A percentile compares a stretch with the other conserved stretches of the same genome.
Conservation (phyloP, 2,888 invertebrate species). For the Pheosia gnoma region DNA sequence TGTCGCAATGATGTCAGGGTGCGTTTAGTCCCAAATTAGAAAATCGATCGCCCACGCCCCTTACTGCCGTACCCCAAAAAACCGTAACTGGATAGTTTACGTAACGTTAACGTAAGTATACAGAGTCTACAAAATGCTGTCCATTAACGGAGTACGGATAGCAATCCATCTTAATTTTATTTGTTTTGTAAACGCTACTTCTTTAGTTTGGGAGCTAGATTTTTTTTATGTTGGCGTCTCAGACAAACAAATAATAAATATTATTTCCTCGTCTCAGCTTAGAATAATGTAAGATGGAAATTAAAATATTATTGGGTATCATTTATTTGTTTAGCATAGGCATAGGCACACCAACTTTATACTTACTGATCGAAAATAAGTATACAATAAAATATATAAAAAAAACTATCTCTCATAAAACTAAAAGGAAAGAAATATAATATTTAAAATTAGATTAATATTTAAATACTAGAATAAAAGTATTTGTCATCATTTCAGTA, state of each 20-base stretch:
- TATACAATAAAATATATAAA: no score
- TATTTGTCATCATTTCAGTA: no score
- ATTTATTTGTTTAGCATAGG: no score
- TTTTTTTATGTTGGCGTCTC: not conserved
- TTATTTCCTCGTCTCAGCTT: no score
- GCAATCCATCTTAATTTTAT: constrained; percentile 23
- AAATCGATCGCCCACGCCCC: constrained; percentile 31
- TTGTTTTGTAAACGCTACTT: constrained; percentile 11
- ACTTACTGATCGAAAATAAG: no score
- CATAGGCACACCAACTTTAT: no score
- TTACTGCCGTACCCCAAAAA: constrained; percentile 17
- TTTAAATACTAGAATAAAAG: no score
- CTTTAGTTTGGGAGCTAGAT: constrained; percentile 7
- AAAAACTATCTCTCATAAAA: no score
- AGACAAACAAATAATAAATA: not conserved
- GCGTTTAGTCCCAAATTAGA: constrained; percentile 7
- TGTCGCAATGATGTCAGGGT: not conserved
- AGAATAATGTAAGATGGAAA: no score
- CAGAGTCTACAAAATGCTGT: constrained; percentile 15
- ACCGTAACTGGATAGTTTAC: constrained; percentile 30
- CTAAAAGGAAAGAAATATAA: no score
- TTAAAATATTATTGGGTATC: no score
- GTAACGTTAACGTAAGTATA: constrained; percentile 21
- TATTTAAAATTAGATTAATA: no score
- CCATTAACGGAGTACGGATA: constrained; percentile 14